These are phyloP conservation scores for Acrobasis suavella DNA, from an alignment of 2,888 invertebrate species.

Conservation along the genomic window DNA sequence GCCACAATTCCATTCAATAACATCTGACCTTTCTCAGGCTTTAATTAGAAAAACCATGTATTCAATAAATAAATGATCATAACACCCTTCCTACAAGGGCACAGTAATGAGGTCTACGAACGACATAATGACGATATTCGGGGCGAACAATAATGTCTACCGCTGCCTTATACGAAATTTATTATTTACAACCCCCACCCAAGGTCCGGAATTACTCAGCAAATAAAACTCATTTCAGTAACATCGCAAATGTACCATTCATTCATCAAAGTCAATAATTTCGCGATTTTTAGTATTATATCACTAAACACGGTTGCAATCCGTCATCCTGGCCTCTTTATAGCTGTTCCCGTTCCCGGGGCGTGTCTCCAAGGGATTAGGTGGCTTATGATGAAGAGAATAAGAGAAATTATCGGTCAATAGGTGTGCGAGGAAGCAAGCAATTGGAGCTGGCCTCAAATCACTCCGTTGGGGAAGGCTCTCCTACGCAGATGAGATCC, in stretches of 20 bases:
- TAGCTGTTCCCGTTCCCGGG: constrained; percentile 58
- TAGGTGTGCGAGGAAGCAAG: constrained; percentile 66
- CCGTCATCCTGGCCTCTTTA: constrained; percentile 55
- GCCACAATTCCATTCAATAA: neutral
- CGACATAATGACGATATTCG: constrained; percentile 17
- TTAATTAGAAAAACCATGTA: constrained; percentile 6
- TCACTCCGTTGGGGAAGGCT: constrained; percentile 73
- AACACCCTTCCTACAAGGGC: constrained; percentile 12
- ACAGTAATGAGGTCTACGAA: constrained; percentile 24
- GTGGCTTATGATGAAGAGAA: constrained; percentile 55
- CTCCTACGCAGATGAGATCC: constrained; percentile 64
- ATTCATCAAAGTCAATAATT: constrained; percentile 31
- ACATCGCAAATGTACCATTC: constrained; percentile 23
- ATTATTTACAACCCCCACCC: constrained; percentile 30
- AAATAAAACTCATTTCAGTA: constrained; percentile 30
- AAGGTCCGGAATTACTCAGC: constrained; percentile 37
- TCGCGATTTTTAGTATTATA: constrained; percentile 33
- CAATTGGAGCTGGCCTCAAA: constrained; percentile 81
- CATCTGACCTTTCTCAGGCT: neutral
- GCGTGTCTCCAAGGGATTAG: constrained; percentile 49
- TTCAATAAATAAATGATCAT: constrained; percentile 11
- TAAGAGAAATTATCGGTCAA: constrained; percentile 63
- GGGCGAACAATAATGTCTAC: constrained; percentile 27
- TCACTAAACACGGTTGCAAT: constrained; percentile 45
- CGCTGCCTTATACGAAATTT: constrained; percentile 28